Evolutionary conservation across 2,113 vertebrate genomes (phyloP).

Genomic region (Odocoileus hemionus): DNA sequence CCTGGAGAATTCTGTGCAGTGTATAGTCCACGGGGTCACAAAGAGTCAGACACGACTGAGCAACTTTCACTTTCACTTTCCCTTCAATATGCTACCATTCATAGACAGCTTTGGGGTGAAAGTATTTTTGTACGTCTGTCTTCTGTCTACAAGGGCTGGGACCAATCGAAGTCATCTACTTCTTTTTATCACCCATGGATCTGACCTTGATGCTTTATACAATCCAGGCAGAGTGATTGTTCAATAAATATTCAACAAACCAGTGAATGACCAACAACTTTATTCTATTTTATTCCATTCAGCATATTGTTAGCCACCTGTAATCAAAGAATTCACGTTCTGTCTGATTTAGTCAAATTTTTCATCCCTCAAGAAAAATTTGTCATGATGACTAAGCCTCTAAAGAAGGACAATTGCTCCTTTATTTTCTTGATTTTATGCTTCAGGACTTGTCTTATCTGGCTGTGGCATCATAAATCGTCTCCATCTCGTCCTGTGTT

Average conservation of each 20-base stretch:
- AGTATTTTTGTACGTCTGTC: neutral
- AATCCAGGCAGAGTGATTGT: neutral
- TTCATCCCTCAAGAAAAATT: neutral
- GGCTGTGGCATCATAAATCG: neutral
- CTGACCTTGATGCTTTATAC: neutral
- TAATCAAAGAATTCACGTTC: neutral
- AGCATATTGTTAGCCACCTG: neutral
- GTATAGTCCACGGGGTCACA: neutral
- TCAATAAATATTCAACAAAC: neutral
- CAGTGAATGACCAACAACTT: neutral
- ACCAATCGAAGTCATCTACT: neutral
- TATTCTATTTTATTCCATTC: neutral
- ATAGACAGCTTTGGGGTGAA: neutral
- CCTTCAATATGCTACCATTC: neutral
- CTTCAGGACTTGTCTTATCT: neutral
- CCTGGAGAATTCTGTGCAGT: neutral
- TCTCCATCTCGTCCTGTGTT: neutral
- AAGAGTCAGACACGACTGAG: accelerated
- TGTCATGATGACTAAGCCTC: neutral
- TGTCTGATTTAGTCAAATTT: neutral
- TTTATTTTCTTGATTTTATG: neutral
- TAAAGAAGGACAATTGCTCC: neutral
- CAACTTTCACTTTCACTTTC: neutral
- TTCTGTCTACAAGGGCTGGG: neutral
- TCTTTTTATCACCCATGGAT: neutral